These are phyloP conservation scores for Stomatorhinus ivindoensis DNA, from an alignment of 2,113 vertebrate genomes.

Conservation along the genomic window DNA sequence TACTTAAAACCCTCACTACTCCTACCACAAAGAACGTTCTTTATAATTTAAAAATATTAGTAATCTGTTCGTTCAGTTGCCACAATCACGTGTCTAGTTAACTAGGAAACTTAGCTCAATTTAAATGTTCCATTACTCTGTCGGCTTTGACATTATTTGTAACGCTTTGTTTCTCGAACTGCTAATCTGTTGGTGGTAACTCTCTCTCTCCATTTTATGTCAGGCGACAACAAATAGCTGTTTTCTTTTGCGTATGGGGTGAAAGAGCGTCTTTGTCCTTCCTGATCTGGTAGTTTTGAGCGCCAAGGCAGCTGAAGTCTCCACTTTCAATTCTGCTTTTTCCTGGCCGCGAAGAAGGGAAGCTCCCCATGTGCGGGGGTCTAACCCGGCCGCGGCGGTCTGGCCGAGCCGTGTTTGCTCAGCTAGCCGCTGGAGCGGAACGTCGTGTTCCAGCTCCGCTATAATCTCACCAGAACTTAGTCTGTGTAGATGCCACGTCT, in stretches of 20 bases:
- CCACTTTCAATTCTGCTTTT: slow-evolving; percentile 24
- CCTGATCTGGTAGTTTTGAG: slow-evolving; percentile 1
- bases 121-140: neutral
- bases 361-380: too few species aligned
- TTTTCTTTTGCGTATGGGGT: slow-evolving; percentile 3
- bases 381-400: neutral
- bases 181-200: neutral
- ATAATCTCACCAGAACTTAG: neutral
- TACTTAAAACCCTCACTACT: neutral
- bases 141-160: neutral
- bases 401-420: neutral
- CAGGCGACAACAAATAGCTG: neutral
- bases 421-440: neutral
- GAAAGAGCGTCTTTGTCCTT: slow-evolving; percentile 24
- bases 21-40: neutral
- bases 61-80: neutral
- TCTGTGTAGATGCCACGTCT: neutral
- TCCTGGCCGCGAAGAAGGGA: neutral
- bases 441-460: neutral
- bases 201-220: neutral
- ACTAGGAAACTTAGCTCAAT: neutral
- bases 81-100: neutral
- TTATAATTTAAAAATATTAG: neutral
- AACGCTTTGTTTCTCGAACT: neutral
- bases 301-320: neutral